Evolutionary conservation across 2,797 vertebrate genomes (phyloP).

Genomic region (Gadopsis marmoratus): DNA sequence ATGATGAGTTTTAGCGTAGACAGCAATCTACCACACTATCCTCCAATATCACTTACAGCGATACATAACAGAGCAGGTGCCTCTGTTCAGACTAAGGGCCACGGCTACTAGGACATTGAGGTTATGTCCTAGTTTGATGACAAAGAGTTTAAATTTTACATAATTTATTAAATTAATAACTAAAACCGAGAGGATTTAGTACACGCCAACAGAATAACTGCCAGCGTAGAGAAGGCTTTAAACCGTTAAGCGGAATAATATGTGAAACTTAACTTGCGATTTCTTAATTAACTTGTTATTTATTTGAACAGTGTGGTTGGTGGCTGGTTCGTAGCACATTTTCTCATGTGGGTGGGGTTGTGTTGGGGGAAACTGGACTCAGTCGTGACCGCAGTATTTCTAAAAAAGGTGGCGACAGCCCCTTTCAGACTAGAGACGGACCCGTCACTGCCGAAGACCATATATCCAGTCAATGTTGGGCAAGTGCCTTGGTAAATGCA

Average conservation of each 20-base stretch:
- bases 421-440: not conserved
- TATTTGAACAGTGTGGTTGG: not conserved
- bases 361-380: not conserved
- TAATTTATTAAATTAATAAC: too few species aligned
- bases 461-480: not conserved
- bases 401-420: not conserved
- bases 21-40: too few species aligned
- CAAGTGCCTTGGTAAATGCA: not conserved
- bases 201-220: not conserved
- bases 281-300: not conserved
- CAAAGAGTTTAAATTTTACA: too few species aligned
- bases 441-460: not conserved
- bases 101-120: not conserved
- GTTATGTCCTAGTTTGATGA: not conserved
- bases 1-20: too few species aligned
- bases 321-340: not conserved
- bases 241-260: not conserved
- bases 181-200: not conserved
- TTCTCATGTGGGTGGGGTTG: too few species aligned
- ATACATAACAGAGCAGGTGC: not conserved
- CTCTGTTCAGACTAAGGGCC: not conserved
- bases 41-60: too few species aligned
- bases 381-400: not conserved
- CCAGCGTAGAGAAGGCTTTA: not conserved
- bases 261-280: not conserved